Evolutionary conservation across 2,797 vertebrate genomes (phyloP), one percentile per base, ranked within the genome.

Genomic region (Rhinophrynus dorsalis): DNA sequence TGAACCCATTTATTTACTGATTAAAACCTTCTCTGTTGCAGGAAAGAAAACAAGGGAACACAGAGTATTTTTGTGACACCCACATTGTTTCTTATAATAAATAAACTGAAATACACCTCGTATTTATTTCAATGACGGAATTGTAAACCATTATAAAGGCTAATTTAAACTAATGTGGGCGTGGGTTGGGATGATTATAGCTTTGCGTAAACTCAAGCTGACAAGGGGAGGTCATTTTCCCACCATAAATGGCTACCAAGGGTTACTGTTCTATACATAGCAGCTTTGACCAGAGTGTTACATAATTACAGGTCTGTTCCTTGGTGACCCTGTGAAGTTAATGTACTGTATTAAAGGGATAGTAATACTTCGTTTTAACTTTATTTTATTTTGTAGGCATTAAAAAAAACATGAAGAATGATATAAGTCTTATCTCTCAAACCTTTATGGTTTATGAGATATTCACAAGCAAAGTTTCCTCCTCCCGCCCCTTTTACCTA

Each of bases 151-250:
- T 20, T 70, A 44, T 62, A 42, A 54, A 20, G 47, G 12, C 48
- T 70, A 45, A 68, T 70, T 70, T 70, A 11, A 45, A 45, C 20
- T 61, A 70, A 70, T 70, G 38, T 54, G 37, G 58, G 48, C 44
- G 67, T 70, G 27, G 47, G 47, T 30, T 35, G 48, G 57, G 8
- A 26, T 70, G 38, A 70, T 62, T 70, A 62, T 45, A 70, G 67
- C 47, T 70, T 70, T 62, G 24, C 17, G 12, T 20, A 40, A 70
- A 32, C 57, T 54, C 67, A 70, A 61, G 54, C 47, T 69, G 57
- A 61, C 47, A 69, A 54, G 33, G 20, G 26, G 15, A 61, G 57
- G 47, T 62, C 17, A 42, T 52, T 69, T 62, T 62, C 57, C 45
- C 48, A 52, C 32, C 57, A 54, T 69, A 54, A 54, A 44, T 33